These are phyloP conservation scores for Notechis scutatus DNA, from an alignment of 2,113 vertebrate species.

Conservation along the genomic window DNA sequence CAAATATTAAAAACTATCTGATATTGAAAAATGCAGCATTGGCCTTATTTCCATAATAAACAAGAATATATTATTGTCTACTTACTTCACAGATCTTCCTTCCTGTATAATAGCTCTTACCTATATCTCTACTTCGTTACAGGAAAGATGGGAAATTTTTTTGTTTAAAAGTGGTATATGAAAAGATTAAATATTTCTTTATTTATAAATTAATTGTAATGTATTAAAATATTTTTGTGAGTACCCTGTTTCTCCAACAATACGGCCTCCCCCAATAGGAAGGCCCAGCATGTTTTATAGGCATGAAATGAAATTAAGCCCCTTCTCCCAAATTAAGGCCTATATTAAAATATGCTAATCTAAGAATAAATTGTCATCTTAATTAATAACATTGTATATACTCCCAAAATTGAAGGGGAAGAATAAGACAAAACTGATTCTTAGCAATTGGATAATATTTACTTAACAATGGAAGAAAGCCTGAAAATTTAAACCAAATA, in stretches of 20 bases:
- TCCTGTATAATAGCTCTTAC: neutral
- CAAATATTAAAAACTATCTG: constrained; percentile 12
- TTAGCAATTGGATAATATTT: no score
- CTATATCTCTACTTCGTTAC: neutral
- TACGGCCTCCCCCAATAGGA: no score
- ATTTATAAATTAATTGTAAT: neutral
- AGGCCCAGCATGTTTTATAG: no score
- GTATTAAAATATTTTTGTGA: neutral
- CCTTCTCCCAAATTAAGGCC: no score
- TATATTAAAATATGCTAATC: no score
- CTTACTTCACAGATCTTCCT: neutral
- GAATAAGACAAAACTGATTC: no score
- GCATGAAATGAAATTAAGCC: no score
- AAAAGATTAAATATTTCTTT: neutral
- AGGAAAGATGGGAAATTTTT: neutral
- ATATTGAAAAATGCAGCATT: neutral
- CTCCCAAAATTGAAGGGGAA: no score
- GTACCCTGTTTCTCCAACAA: no score
- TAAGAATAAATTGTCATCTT: neutral
- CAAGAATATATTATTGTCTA: neutral
- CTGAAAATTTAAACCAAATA: neutral
- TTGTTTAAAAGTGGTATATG: neutral
- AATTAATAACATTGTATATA: no score
- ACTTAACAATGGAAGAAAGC: no score
- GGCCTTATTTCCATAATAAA: neutral